Conservation (phyloP, 2,888 invertebrate species). For the Himalopsyche tibetana region DNA sequence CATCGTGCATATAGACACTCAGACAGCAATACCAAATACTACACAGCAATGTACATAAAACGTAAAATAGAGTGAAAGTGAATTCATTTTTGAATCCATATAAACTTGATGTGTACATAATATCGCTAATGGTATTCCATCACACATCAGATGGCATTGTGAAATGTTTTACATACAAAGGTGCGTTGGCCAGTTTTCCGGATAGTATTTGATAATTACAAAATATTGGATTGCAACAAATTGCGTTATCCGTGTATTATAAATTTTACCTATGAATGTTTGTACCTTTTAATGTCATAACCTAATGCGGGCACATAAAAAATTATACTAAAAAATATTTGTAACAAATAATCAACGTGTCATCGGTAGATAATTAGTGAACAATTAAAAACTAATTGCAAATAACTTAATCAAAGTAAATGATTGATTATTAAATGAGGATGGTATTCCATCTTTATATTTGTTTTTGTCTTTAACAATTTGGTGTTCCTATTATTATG, state of each 20-base stretch:
- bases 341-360: neutral
- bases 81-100: too few species aligned
- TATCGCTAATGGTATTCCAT: too few species aligned
- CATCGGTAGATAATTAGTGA: constrained; percentile 24
- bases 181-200: too few species aligned
- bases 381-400: neutral
- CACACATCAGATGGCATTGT: too few species aligned
- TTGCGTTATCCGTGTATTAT: neutral
- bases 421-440: neutral
- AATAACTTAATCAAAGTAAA: constrained; percentile 10
- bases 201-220: constrained; percentile 7
- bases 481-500: constrained; percentile 2
- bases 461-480: constrained; percentile 3
- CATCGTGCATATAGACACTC: too few species aligned
- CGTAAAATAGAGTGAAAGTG: too few species aligned
- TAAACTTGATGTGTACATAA: too few species aligned
- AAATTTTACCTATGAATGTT: neutral
- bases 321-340: neutral
- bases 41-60: neutral
- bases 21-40: constrained; percentile 6
- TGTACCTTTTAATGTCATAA: constrained; percentile 18
- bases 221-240: neutral
- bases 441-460: constrained; percentile 10
- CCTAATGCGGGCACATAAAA: constrained; percentile 7
- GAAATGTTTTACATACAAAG: too few species aligned